Base-by-base conservation (phyloP, 2,113 vertebrate species). In the Struthidea cinerea region DNA sequence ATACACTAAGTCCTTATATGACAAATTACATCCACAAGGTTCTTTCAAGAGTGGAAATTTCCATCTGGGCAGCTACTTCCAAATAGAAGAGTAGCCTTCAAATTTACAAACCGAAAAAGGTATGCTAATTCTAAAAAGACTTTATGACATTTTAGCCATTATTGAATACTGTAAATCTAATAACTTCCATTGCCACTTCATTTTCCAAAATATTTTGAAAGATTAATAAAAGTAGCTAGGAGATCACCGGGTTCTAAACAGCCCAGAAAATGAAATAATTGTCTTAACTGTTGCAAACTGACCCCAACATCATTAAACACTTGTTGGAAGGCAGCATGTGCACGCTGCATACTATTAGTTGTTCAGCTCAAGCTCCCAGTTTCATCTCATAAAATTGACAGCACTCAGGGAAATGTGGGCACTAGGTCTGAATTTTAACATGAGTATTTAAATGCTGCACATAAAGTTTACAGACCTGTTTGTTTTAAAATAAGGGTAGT, bases 361-460 rank as follows among this genome's bases (percentile, higher is more conserved):
- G 94, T 93, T 98, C 91, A 97, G 95, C 96, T 93, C 89, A 95
- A 96, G 96, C 93, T 98, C 90, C 57, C 91, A 97, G 97, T 93
- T 97, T 97, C 95, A 96, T 96, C 97, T 97, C 95, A 94, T 97
- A 97, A 97, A 98, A 96, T 96, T 96, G 97, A 98, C 96, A 97
- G 97, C 96, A 97, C 94, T 97, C 94, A 84, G 96, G 98, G 97
- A 98, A 95, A 97, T 90, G 89, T 67, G 68, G 90, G 95, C 87
- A 93, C 93, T 92, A 84, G 87, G 89, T 93, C 60, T 98, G 98
- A 97, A 98, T 98, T 96, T 98, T 98, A 98, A 98, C 96, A 95
- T n/a, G 94, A 96, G 93, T 97, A 98, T 98, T 98, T 97, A 98
- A 98, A 98, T 98, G 97, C 97, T 96, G 81, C 94, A 87, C 96